Evolutionary conservation across 2,797 vertebrate genomes (phyloP), one percentile per base, ranked within the genome.

Genomic region (Meda fulgida): DNA sequence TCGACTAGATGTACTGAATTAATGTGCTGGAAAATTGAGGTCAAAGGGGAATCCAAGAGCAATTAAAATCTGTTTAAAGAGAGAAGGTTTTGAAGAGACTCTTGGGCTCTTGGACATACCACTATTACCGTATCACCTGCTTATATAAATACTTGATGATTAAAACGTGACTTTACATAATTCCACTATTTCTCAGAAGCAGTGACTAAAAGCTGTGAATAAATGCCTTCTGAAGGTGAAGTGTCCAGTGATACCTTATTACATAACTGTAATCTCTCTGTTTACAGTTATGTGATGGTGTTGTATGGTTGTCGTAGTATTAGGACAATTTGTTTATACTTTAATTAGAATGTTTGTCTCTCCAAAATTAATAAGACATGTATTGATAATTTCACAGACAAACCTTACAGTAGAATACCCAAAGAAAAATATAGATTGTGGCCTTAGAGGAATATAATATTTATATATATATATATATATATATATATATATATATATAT

Each of bases 1-100:
- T 71, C 29, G 51, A 81, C 31, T 55, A 58, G 67, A 53, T 72
- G 80, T 72, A 48, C 67, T 71, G 67, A 81, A 81, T 81, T 81
- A 72, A 81, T 72, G 80, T 81, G 67, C 36, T 71, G 80, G 67
- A 60, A 81, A 81, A 81, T 71, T 71, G 51, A 72, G 67, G 80
- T 81, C 67, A 81, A 55, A 81, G 67, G 67, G 48, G 80, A 71
- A 40, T 58, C n/a, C 36, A 71, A 71, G 48, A 53, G 36, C 67
- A 81, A 72, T 81, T 72, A 71, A 81, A 81, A 60, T 29, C 66
- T 60, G 48, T 71, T 81, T 71, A 81, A 81, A 58, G 51, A 29
- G 67, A 55, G 36, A 53, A 31, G 80, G 9, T 31, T 40, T 21
- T 72, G 67, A 81, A 81, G 51, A 71, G 80, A 70, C 80, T 72